Evolutionary conservation across 1,140 invertebrate species (phyloP).

Genomic region (Anadara kagoshimensis): DNA sequence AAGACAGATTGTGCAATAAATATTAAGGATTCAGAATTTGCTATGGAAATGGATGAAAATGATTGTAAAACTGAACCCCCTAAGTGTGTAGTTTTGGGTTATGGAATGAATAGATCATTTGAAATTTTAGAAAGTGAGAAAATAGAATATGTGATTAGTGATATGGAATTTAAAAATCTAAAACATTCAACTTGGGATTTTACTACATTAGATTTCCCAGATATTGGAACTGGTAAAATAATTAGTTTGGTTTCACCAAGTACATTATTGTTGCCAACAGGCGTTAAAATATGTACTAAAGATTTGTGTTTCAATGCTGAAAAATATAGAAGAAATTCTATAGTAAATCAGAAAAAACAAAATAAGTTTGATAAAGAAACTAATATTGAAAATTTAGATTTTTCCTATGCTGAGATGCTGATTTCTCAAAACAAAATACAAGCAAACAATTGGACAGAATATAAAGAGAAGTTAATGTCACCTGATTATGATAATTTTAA

Average conservation of each 20-base stretch:
- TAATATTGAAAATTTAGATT: slow-evolving; percentile 29
- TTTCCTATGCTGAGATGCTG: slow-evolving; percentile 45
- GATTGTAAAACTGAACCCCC: too few species aligned
- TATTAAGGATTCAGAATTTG: too few species aligned
- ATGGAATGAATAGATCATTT: too few species aligned
- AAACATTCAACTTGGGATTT: slow-evolving; percentile 47
- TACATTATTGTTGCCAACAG: slow-evolving; percentile 29
- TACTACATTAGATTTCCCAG: slow-evolving; percentile 48
- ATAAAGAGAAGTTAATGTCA: slow-evolving; percentile 41
- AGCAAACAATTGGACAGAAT: slow-evolving; percentile 58
- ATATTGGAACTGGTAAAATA: slow-evolving; percentile 39
- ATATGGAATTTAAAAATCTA: neutral
- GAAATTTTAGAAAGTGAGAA: too few species aligned
- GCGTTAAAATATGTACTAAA: slow-evolving; percentile 29
- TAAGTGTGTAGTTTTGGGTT: too few species aligned
- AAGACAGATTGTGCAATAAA: too few species aligned
- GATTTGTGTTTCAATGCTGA: slow-evolving; percentile 39
- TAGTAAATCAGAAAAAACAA: neutral
- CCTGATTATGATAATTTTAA: slow-evolving; percentile 1
- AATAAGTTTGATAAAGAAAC: slow-evolving; percentile 22
- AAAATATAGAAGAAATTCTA: slow-evolving; percentile 31
- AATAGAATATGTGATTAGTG: neutral
- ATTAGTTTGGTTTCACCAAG: slow-evolving; percentile 25
- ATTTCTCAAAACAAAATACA: slow-evolving; percentile 18
- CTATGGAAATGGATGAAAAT: too few species aligned